Percentiles rank a stretch among this genome's conserved stretches.
Conservation (phyloP, 2,797 vertebrate species). For the Cyprinella venusta region DNA sequence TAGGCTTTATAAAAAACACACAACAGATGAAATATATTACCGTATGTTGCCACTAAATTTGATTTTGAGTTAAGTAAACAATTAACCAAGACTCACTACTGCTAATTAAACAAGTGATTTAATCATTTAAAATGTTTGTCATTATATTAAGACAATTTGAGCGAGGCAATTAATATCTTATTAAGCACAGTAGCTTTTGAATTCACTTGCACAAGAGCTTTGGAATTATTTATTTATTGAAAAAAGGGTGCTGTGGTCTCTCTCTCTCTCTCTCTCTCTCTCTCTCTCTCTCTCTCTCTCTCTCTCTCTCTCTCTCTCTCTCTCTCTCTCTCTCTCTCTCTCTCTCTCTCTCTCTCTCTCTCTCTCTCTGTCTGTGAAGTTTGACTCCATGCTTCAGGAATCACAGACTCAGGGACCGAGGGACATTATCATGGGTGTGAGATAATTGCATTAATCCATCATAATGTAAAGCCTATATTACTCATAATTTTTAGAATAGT, state of each 20-base stretch:
- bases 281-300: not conserved
- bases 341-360: slow-evolving; percentile 24
- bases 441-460: slow-evolving; percentile 46
- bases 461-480: slow-evolving; percentile 26
- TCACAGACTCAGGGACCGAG: slow-evolving; percentile 28
- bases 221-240: slow-evolving; percentile 25
- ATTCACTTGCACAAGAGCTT: slow-evolving; percentile 13
- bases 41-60: not conserved
- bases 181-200: slow-evolving; percentile 28
- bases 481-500: slow-evolving; percentile 22
- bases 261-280: slow-evolving; percentile 22
- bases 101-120: slow-evolving; percentile 38
- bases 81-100: not conserved
- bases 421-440: slow-evolving; percentile 11
- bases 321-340: slow-evolving; percentile 24
- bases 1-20: slow-evolving; percentile 62
- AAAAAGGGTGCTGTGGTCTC: slow-evolving; percentile 25
- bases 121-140: slow-evolving; percentile 37
- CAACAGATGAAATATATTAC: slow-evolving; percentile 33
- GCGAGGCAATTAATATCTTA: slow-evolving; percentile 24
- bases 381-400: slow-evolving; percentile 18
- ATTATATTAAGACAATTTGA: slow-evolving; percentile 40
- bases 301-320: not conserved
- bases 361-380: not conserved
- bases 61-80: slow-evolving; percentile 21